phyloP scores from a whole-genome alignment of 2,888 invertebrate species.

The Tenthredo mesomela region DNA sequence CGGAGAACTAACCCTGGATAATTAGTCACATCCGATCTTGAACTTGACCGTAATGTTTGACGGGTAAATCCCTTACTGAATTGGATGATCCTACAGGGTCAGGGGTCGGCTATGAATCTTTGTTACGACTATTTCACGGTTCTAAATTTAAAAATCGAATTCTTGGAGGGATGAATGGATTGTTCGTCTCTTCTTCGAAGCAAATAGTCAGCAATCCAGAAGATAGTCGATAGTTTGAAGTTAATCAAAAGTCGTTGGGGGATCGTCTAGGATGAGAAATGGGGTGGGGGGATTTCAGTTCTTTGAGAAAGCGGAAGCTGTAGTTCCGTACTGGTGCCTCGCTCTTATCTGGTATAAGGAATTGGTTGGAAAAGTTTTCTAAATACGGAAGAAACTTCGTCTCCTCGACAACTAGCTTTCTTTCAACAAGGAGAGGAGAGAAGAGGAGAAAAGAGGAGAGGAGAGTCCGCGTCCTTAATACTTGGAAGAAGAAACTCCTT shows the following conservation, averaged over 20 bases:
- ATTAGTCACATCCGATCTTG: conserved; percentile 10
- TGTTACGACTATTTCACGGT: neutral
- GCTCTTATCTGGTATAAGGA: neutral
- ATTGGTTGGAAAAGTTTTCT: conserved; percentile 22
- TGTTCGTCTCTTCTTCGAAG: neutral
- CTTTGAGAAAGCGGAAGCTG: conserved; percentile 16
- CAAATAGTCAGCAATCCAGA: neutral
- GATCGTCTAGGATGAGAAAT: neutral
- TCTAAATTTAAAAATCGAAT: neutral
- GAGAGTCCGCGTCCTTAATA: conserved; percentile 5
- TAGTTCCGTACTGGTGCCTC: neutral
- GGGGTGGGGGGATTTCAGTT: neutral
- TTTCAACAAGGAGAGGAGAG: conserved; percentile 6
- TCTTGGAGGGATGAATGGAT: neutral
- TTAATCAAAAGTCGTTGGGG: conserved; percentile 13
- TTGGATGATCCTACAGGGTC: neutral
- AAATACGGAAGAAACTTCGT: conserved; percentile 16
- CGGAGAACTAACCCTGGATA: neutral
- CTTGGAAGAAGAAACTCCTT: conserved; percentile 23
- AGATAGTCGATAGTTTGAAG: conserved; percentile 14
- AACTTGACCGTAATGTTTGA: conserved; percentile 5
- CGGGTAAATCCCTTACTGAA: neutral
- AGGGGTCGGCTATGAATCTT: neutral
- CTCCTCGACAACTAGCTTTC: conserved; percentile 22
- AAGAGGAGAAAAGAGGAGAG: neutral